A percentile compares a stretch with the other conserved stretches of the same genome.
Conservation (phyloP, 2,888 invertebrate genomes). For the Loripinus fragilis region DNA sequence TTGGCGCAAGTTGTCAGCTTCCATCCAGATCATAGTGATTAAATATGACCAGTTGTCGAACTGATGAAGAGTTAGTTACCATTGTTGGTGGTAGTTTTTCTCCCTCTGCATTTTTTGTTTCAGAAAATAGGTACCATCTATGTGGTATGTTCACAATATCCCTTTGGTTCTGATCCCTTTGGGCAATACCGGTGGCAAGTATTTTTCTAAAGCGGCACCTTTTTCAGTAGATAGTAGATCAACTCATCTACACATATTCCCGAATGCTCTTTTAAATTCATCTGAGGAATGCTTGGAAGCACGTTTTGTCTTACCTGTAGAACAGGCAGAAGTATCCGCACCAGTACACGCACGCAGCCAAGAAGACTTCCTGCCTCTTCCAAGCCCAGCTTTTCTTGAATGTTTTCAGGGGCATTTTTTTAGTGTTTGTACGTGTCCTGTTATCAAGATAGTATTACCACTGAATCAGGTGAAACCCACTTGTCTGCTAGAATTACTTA, state of each 20-base stretch:
- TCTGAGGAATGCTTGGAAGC: not conserved
- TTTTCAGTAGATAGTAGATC: not conserved
- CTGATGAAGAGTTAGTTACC: not conserved
- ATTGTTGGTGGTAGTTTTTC: slow-evolving; percentile 5
- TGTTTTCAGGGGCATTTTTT: not conserved
- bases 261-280: not conserved
- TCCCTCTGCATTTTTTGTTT: slow-evolving; percentile 9
- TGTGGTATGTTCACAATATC: not conserved
- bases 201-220: not conserved
- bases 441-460: not conserved
- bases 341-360: slow-evolving; percentile 1
- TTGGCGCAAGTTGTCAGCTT: not conserved
- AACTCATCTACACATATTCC: not conserved
- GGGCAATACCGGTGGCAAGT: not conserved
- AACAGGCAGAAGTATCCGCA: not conserved
- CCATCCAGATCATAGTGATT: slow-evolving; percentile 8
- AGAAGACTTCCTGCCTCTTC: not conserved
- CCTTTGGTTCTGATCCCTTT: slow-evolving; percentile 6
- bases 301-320: not conserved
- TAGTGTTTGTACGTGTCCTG: not conserved
- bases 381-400: not conserved
- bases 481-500: not conserved
- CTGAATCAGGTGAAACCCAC: slow-evolving; percentile 9
- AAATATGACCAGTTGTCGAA: not conserved
- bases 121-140: slow-evolving; percentile 14